These are phyloP conservation scores for Cyclina sinensis DNA, from an alignment of 1,140 invertebrate species.

Conservation along the genomic window DNA sequence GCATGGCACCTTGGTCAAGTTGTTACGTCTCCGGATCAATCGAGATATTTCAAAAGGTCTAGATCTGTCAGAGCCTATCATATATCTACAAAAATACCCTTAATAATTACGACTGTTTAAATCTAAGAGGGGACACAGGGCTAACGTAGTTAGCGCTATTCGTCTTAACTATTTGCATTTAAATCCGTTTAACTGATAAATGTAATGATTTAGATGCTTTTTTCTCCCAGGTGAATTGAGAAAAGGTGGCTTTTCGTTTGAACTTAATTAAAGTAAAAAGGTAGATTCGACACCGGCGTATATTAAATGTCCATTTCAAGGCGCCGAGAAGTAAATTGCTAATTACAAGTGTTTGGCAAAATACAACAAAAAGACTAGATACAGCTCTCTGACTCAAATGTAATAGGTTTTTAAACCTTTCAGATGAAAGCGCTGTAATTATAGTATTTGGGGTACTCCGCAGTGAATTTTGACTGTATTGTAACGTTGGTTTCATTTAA, in stretches of 20 bases:
- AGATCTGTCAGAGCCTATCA: not conserved
- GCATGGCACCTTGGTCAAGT: too few relatives aligned
- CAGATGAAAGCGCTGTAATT: not conserved
- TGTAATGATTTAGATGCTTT: constrained; percentile 22
- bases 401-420: constrained; percentile 6
- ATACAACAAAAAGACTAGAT: constrained; percentile 37
- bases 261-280: constrained; percentile 41
- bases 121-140: not conserved
- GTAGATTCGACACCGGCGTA: not conserved
- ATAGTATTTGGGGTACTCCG: too few relatives aligned
- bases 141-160: not conserved
- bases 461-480: too few relatives aligned
- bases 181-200: constrained; percentile 37
- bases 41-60: not conserved
- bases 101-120: constrained; percentile 2
- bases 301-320: constrained; percentile 48
- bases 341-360: constrained; percentile 34
- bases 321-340: constrained; percentile 38
- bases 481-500: too few relatives aligned
- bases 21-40: not conserved
- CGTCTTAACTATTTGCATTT: constrained; percentile 36
- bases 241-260: constrained; percentile 40
- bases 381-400: not conserved
- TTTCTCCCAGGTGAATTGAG: constrained; percentile 23
- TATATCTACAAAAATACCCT: not conserved